Base-by-base conservation (phyloP, 1,140 invertebrate species). In the Nasonia longicornis region DNA sequence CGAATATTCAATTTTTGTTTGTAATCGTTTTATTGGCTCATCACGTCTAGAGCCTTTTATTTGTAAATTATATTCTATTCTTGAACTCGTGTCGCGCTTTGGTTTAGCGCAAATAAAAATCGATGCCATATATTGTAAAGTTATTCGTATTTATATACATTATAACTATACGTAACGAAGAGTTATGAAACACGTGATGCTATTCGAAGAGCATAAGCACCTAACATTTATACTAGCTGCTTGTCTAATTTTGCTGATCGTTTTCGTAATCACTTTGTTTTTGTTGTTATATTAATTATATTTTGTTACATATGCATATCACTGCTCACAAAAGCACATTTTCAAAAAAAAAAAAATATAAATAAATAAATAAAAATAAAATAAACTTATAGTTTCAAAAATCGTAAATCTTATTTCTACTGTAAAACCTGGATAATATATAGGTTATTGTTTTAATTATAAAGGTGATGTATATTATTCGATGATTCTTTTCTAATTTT, bases 271-370 rank as follows among this genome's bases (percentile, higher is more conserved):
- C 8, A 71, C n/a, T 74, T 69, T 7, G 42, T 81, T 81, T 81
- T 76, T 76, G 73, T 81, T 81, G 79, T 76, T 81, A 77, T 64
- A 77, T 84, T 31, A 31, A 80, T 83, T 79, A 75, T 79, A 79
- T 75, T 82, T 79, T 82, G 73, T 82, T 84, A 64, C 76, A 35
- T 80, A 79, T 82, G 45, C 29, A 67, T 79, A 80, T 80, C 70
- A 82, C 67, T 74, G 74, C 76, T 79, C 69, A 69, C 66, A 79
- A 74, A 81, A 82, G 38, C 48, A 81, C 52, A 79, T 79, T 58
- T 74, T 67, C 3, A 70, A 22, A 67, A 82, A 71, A 78, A 67
- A 52, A 81, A 70, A 35, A 35, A 35, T 2, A 31, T 31, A 31
- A 31, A 31, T 31, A 35, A 35, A 35, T 35, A 35, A 35, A 35